Conservation (phyloP, 2,113 vertebrate genomes). For the Nibea coibor region DNA sequence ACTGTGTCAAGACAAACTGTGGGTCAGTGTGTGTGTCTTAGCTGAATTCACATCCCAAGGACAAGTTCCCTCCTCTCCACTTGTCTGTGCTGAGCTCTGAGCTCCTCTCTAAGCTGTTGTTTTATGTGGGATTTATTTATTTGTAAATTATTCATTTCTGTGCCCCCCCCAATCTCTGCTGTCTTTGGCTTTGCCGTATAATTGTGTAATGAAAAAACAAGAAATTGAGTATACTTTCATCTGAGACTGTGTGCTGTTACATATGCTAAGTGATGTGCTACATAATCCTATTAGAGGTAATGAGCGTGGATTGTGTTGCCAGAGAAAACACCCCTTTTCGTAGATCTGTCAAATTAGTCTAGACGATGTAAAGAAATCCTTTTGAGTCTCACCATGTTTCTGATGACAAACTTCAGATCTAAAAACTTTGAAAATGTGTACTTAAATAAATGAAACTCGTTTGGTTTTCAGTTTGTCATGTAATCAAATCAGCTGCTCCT, state of each 20-base stretch:
- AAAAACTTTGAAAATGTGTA: constrained; percentile 25
- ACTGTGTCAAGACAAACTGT: not conserved
- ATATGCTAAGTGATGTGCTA: constrained; percentile 46
- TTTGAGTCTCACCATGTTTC: constrained; percentile 24
- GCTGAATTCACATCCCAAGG: constrained; percentile 33
- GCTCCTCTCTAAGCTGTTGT: constrained; percentile 49
- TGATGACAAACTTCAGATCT: constrained; percentile 33
- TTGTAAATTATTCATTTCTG: constrained; percentile 44
- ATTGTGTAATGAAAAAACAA: constrained; percentile 34
- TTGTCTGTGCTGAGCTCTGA: constrained; percentile 28
- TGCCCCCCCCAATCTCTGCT: not conserved
- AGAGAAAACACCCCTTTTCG: constrained; percentile 48
- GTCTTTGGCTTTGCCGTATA: constrained; percentile 25
- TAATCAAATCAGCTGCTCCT: not conserved
- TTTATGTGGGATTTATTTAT: constrained; percentile 55
- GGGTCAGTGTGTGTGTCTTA: not conserved
- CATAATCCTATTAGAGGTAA: constrained; percentile 77
- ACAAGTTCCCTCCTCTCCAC: constrained; percentile 21
- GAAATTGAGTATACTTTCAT: constrained; percentile 24
- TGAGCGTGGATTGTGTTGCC: constrained; percentile 54
- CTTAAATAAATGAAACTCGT: constrained; percentile 20
- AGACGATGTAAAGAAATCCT: constrained; percentile 71
- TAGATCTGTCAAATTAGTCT: constrained; percentile 64
- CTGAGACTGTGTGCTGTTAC: constrained; percentile 27
- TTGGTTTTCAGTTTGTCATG: constrained; percentile 2